phyloP scores from a whole-genome alignment of 2,797 vertebrate genomes.

The Parauchenoglanis punctatus region DNA sequence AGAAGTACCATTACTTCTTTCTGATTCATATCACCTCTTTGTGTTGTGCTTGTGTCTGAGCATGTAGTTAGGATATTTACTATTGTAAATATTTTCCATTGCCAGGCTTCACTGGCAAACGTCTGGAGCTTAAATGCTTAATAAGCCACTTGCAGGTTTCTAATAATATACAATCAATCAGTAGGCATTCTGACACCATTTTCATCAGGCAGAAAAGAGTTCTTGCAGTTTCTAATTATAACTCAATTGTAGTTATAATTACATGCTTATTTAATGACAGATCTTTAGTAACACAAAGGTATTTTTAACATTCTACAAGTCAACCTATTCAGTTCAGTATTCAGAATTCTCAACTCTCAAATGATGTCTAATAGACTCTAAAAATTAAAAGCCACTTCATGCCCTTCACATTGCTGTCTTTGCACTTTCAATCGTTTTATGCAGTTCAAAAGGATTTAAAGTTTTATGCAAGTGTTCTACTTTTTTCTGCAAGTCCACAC shows the following conservation, averaged over 20 bases:
- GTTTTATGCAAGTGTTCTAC: slow-evolving; percentile 46
- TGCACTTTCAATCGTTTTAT: slow-evolving; percentile 24
- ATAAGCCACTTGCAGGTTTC: not conserved
- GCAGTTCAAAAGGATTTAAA: slow-evolving; percentile 37
- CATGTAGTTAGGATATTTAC: not conserved
- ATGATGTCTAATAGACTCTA: not conserved
- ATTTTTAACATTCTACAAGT: not conserved
- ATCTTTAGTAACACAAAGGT: not conserved
- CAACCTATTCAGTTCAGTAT: not conserved
- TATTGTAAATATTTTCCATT: not conserved
- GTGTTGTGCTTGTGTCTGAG: not conserved
- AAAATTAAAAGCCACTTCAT: slow-evolving; percentile 5
- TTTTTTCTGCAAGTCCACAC: slow-evolving; percentile 7
- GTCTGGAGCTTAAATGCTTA: not conserved
- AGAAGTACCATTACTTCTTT: not conserved
- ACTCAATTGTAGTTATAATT: not conserved
- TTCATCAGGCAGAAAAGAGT: not conserved
- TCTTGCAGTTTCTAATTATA: not conserved
- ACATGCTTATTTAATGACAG: not conserved
- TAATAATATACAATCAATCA: not conserved
- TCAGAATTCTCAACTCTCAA: not conserved
- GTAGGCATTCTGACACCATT: not conserved
- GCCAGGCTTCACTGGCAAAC: not conserved
- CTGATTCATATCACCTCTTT: not conserved
- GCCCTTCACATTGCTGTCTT: slow-evolving; percentile 13